Conservation (phyloP, 2,888 invertebrate genomes). For the Dasypolia templi region DNA sequence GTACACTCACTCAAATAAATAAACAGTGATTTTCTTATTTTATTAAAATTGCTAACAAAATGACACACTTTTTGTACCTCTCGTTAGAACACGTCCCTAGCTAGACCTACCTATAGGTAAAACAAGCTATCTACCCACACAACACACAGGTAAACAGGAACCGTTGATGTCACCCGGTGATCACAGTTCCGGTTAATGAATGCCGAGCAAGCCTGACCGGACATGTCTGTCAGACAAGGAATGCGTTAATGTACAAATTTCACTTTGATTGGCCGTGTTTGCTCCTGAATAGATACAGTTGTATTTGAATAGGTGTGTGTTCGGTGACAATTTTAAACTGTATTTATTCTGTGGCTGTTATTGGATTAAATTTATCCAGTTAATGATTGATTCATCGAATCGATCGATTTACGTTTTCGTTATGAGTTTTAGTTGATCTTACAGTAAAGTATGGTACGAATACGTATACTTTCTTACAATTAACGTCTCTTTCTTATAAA, state of each 20-base stretch:
- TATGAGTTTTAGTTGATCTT: neutral
- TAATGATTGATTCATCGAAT: neutral
- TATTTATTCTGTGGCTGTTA: neutral
- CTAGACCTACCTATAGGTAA: neutral
- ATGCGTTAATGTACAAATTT: constrained; percentile 33
- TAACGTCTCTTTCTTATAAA: too few relatives aligned
- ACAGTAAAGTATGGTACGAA: neutral
- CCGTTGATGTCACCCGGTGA: constrained; percentile 38
- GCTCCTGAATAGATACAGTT: neutral
- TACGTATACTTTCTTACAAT: too few relatives aligned
- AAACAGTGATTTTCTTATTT: neutral
- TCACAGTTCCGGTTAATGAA: constrained; percentile 45
- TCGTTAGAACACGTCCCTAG: neutral
- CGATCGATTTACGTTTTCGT: too few relatives aligned
- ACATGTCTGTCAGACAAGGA: constrained; percentile 17
- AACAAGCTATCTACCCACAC: neutral
- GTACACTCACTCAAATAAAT: neutral
- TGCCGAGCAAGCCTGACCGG: constrained; percentile 21
- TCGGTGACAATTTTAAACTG: neutral
- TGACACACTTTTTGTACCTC: neutral
- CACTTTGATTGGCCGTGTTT: constrained; percentile 1
- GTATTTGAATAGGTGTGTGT: neutral
- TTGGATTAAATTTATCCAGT: neutral
- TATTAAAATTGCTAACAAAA: neutral
- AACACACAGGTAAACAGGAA: constrained; percentile 25